Conservation (phyloP, 1,140 invertebrate species). For the Lanistes nyassanus region DNA sequence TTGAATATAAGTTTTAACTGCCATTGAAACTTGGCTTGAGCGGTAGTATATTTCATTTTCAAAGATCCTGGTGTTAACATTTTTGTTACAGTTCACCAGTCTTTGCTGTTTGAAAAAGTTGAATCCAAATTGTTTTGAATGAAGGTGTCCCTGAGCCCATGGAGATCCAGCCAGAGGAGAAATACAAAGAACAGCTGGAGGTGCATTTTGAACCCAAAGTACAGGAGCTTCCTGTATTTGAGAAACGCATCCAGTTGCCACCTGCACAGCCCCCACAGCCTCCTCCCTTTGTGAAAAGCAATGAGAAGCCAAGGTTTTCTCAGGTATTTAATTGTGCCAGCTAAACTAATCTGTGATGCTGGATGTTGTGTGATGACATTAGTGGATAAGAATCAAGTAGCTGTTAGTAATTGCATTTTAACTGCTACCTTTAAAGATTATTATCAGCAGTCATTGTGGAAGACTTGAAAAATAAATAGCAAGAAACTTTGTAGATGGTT, state of each 20-base stretch:
- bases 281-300: conserved; percentile 10
- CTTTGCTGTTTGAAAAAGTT: too few relatives aligned
- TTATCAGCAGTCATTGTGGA: not conserved
- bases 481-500: not conserved
- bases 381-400: not conserved
- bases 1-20: too few relatives aligned
- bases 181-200: conserved; percentile 11
- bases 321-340: conserved; percentile 1
- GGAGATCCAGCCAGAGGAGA: conserved; percentile 19
- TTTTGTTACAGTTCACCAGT: too few relatives aligned
- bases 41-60: too few relatives aligned
- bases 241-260: conserved; percentile 21
- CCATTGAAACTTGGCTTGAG: too few relatives aligned
- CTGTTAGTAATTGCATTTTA: not conserved
- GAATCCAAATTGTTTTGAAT: not conserved
- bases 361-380: conserved; percentile 6
- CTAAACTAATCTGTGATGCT: not conserved
- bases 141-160: conserved; percentile 23
- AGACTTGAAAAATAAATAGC: not conserved
- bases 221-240: conserved; percentile 18
- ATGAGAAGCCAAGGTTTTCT: conserved; percentile 11
- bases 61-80: too few relatives aligned
- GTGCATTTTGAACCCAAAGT: conserved; percentile 8
- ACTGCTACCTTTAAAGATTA: not conserved
- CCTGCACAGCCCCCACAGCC: conserved; percentile 14